Evolutionary conservation across 2,797 vertebrate species (phyloP), one percentile per base, ranked within the genome.

Genomic region (Scolopax rusticola): DNA sequence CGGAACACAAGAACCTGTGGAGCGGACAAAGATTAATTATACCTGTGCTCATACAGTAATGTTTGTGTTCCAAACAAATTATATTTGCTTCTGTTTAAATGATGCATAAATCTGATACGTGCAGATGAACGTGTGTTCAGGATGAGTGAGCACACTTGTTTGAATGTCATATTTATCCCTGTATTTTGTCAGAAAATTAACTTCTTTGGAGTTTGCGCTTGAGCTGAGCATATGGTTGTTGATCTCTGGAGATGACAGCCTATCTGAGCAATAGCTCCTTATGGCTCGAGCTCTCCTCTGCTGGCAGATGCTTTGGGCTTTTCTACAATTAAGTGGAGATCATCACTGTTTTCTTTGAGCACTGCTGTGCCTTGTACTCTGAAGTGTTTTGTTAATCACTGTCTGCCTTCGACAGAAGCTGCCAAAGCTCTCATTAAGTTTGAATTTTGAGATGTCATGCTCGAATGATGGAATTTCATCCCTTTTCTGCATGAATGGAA

Each of bases 291-390:
- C 98, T 99, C 99, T 99, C 98, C 98, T 99, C 98, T 95, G 98
- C 98, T 99, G 99, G 99, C 99, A 99, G 99, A 99, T 99, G 99
- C 99, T 99, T 99, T 99, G 99, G 99, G 99, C 99, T 99, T 99
- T 99, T 99, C 99, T 98, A 99, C 99, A 99, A 99, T 99, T 99
- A 99, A 99, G 99, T 99, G 99, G 99, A 99, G 99, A 99, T 99
- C 99, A 99, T 99, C 99, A 99, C 99, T 99, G 99, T 99, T 99
- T 99, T 99, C 99, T 99, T 99, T 99, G 99, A 99, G 99, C 99
- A 99, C 99, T 99, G 99, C 99, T 99, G 99, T 99, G 99, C 99
- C 99, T 99, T 99, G 99, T 99, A 99, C 99, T 99, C 99, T 99
- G 99, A 99, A 99, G 99, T 99, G 99, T 99, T 99, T 99, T 99